A percentile compares a stretch with the other conserved stretches of the same genome.
These are phyloP conservation scores for Marmota monax DNA, from an alignment of 2,113 vertebrate species.

Conservation along the genomic window DNA sequence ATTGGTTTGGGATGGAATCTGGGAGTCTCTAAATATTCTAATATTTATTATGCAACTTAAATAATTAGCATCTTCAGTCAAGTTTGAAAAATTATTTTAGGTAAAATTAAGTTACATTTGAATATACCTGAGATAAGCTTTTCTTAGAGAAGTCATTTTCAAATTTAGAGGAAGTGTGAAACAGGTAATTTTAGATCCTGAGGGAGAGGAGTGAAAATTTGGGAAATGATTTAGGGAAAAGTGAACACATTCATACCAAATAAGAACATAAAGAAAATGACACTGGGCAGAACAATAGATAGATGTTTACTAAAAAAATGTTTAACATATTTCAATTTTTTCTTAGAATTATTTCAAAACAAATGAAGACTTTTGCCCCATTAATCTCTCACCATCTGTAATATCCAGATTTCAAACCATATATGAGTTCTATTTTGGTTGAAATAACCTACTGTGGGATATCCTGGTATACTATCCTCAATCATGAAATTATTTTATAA, in stretches of 20 bases:
- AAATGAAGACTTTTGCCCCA: background rate
- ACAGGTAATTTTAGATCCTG: background rate
- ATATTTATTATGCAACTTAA: background rate
- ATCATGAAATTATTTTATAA: background rate
- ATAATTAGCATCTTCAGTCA: background rate
- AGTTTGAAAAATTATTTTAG: background rate
- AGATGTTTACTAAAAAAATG: background rate
- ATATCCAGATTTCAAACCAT: background rate
- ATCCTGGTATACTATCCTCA: background rate
- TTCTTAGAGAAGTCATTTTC: background rate
- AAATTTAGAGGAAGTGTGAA: background rate
- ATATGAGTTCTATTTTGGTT: background rate
- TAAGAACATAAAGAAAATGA: background rate
- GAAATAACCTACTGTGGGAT: background rate
- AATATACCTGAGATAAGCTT: background rate
- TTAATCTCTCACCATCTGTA: background rate
- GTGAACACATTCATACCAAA: background rate
- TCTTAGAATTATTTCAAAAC: background rate
- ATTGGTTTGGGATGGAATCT: background rate
- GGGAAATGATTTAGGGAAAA: background rate
- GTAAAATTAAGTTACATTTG: background rate
- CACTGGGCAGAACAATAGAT: background rate
- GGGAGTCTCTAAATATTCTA: background rate
- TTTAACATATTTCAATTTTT: background rate
- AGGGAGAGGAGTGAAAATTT: background rate